A percentile compares a stretch with the other conserved stretches of the same genome.
Evolutionary conservation across 2,113 vertebrate species (phyloP).

Genomic region (Pseudolaguvia tuberculata): DNA sequence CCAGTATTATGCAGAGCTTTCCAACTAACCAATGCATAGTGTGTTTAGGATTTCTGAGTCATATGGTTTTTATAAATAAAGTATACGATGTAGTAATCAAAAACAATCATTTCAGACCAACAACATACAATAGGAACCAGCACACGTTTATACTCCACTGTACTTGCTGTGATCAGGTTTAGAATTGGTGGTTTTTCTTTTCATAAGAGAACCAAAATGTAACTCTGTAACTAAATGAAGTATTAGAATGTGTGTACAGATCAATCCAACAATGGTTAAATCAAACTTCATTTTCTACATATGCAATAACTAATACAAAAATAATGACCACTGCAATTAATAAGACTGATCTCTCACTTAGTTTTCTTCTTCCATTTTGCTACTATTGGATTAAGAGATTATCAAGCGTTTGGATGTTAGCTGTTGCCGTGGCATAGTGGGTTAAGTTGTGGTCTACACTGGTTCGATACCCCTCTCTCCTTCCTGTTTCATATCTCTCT

Average conservation of each 20-base stretch:
- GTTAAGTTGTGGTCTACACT: no score
- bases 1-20: constrained; percentile 26
- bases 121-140: neutral
- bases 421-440: no score
- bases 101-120: neutral
- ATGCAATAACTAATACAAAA: neutral
- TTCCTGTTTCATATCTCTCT: no score
- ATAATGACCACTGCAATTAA: neutral
- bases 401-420: neutral
- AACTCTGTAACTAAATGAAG: neutral
- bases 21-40: neutral
- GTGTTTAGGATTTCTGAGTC: constrained; percentile 1
- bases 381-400: neutral
- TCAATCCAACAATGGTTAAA: no score
- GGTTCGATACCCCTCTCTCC: no score
- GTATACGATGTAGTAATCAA: neutral
- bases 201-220: no score
- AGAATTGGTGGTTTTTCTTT: no score
- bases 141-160: neutral
- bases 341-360: neutral
- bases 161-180: neutral
- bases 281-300: neutral
- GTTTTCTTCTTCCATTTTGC: neutral
- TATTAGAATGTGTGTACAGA: neutral
- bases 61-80: neutral